Evolutionary conservation across 2,797 vertebrate genomes (phyloP), one percentile per base, ranked within the genome.

Genomic region (Brachymystax lenok): DNA sequence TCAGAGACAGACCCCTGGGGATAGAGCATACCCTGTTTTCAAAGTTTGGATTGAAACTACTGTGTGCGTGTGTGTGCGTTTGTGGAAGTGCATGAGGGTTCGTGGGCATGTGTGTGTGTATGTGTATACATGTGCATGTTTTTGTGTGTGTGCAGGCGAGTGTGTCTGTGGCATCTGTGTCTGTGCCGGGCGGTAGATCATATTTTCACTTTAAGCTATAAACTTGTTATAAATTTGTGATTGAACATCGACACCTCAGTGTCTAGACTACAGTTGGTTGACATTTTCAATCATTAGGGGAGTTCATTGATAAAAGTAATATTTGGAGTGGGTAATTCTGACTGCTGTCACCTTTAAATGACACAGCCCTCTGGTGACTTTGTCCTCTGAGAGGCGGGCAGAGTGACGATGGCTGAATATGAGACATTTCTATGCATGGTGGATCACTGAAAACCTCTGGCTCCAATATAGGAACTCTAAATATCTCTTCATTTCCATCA

Each of bases 341-440:
- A 78, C 79, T 68, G 84, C 82, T 81, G 80, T 91, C 83, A 90
- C 86, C 87, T 92, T 88, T 81, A 88, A 91, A 90, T 83, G 89
- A 88, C 89, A 87, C 79, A 24, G 75, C 79, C 74, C 79, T 75
- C 81, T 54, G 78, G 83, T 85, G 81, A 76, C 78, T 75, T 46
- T 50, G 82, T 84, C 77, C 75, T 80, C 74, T 14, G 79, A 68
- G 78, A 81, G 72, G 67, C 1, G 56, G 50, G 72, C 75, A 67
- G 52, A 67, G 68, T 70, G 27, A 71, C 77, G 80, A 83, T 74
- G 72, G 75, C 74, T 73, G 82, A 74, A 81, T 77, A 79, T 85
- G 61, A 81, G 71, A 70, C 33, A 68, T 85, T 83, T 77, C 51
- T n/a, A 74, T 78, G 79, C 80, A 73, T 82, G 30, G 1, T 21